These are phyloP conservation scores for Eleginops maclovinus DNA, from an alignment of 2,113 vertebrate species.

Conservation along the genomic window DNA sequence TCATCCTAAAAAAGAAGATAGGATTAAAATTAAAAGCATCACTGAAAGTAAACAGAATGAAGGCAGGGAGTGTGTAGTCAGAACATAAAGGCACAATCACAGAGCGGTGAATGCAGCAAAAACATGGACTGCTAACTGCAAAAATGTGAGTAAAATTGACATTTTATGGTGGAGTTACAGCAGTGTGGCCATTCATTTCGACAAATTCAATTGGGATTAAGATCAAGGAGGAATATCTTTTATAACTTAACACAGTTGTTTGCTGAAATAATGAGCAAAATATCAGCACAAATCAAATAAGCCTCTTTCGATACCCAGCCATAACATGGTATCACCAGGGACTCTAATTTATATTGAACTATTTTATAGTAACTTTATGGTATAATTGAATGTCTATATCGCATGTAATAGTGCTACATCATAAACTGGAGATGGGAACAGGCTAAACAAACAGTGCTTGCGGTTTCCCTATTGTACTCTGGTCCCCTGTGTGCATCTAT, in stretches of 20 bases:
- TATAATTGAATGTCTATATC: slow-evolving; percentile 4
- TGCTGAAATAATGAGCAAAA: slow-evolving; percentile 22
- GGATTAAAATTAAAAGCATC: slow-evolving; percentile 5
- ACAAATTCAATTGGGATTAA: slow-evolving; percentile 28
- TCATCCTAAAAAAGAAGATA: slow-evolving; percentile 17
- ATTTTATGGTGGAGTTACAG: background rate
- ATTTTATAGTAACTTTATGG: slow-evolving; percentile 23
- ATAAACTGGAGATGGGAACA: slow-evolving; percentile 8
- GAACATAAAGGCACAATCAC: background rate
- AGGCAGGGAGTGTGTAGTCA: background rate
- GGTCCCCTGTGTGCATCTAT: slow-evolving; percentile 25
- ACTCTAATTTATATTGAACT: background rate
- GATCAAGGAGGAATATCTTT: slow-evolving; percentile 16
- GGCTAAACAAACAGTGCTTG: background rate
- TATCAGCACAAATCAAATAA: slow-evolving; percentile 26
- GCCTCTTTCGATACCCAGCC: slow-evolving; percentile 9
- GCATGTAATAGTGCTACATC: background rate
- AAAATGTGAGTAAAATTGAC: background rate
- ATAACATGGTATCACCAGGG: background rate
- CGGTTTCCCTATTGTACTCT: slow-evolving; percentile 30
- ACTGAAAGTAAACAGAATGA: background rate
- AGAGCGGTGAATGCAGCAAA: slow-evolving; percentile 3
- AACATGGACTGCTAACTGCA: slow-evolving; percentile 4
- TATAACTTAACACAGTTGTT: slow-evolving; percentile 27
- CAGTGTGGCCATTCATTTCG: slow-evolving; percentile 9